Base-by-base conservation (phyloP, 1,140 invertebrate species). In the Nymphalis io region DNA sequence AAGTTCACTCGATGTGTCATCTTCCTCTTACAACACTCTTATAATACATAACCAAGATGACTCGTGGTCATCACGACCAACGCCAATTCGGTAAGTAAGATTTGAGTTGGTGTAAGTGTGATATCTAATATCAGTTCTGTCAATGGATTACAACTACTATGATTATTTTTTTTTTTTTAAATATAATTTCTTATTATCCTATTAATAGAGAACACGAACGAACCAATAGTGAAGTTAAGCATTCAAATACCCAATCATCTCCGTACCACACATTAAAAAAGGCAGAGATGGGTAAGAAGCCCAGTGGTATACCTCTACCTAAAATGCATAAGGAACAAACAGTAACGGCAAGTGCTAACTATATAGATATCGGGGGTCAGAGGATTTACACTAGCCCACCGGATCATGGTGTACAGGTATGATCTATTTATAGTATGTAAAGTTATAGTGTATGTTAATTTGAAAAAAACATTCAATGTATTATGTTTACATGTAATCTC, bases 11-110 rank as follows among this genome's bases (percentile, higher is more conserved):
- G 95, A 95, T 89, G 94, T 95, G 20, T 95, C 95, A 33, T 95
- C 95, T 1, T 96, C 95, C 58, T 96, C 95, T 21, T 96, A 96
- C 81, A 96, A 96, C 78, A 96, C 96, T 12, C 93, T 96, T 12
- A 96, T 97, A 66, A 96, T 96, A 79, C 95, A 96, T 72, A 95
- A 95, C 87, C 90, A 92, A 53, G 95, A 95, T 80, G 95, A 94
- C 72, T 93, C 93, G 18, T 95, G 95, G 95, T 93, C 94, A 1
- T 76, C 87, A 13, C 68, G 89, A 70, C 89, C 89, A 10, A 90
- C 89, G 20, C 88, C 89, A 65, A 91, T 91, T 64, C 80, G 89
- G 89, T 91, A 66, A 82, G 70, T 46, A 48, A 33, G 11, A 23
- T n/a, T n/a, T n/a, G n/a, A n/a, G n/a, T n/a, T n/a, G n/a, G n/a